A percentile compares a stretch with the other conserved stretches of the same genome.
Conservation (phyloP, 2,888 invertebrate genomes). For the Rhingia rostrata region DNA sequence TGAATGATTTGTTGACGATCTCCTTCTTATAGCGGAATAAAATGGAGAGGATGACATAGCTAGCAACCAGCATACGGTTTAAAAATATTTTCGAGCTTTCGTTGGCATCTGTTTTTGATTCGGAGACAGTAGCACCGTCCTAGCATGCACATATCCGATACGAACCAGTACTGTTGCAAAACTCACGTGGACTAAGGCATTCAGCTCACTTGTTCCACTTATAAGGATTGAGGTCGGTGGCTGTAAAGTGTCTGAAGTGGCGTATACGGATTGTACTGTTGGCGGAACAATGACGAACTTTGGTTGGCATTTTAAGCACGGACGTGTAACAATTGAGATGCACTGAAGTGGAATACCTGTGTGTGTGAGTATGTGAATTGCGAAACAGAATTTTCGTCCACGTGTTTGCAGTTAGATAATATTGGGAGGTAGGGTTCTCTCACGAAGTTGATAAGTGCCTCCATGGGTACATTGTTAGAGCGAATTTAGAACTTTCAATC, state of each 20-base stretch:
- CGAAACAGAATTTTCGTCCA: no score
- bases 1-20: neutral
- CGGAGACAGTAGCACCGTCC: neutral
- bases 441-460: no score
- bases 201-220: conserved; percentile 59
- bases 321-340: conserved; percentile 1
- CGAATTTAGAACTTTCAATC: no score
- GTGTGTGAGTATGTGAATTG: neutral
- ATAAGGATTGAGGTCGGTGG: conserved; percentile 55
- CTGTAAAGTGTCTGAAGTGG: conserved; percentile 35
- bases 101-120: conserved; percentile 53
- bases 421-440: no score
- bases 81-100: conserved; percentile 38
- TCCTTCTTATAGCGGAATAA: neutral
- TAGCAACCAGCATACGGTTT: neutral
- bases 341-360: conserved; percentile 3
- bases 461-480: no score
- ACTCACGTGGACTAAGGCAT: conserved; percentile 46
- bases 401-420: no score
- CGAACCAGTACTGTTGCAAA: conserved; percentile 4
- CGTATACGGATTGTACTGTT: neutral
- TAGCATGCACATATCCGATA: neutral
- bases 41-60: neutral
- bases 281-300: conserved; percentile 38
- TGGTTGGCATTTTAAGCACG: conserved; percentile 37